Evolutionary conservation across 1,140 invertebrate genomes (phyloP).

Genomic region (Hylyphantes graminicola): DNA sequence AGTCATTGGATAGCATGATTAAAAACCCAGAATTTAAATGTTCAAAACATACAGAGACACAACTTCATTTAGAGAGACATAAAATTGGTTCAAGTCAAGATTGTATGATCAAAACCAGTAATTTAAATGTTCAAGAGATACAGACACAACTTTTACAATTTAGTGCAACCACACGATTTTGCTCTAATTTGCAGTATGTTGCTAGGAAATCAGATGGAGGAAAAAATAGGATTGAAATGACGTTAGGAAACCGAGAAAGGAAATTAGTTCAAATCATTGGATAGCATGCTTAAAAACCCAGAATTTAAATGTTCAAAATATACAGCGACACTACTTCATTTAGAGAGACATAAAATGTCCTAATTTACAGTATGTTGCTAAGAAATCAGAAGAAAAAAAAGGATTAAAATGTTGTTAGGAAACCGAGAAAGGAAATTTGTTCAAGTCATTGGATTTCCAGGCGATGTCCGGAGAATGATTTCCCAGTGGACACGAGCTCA

Average conservation of each 20-base stretch:
- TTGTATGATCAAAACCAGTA: too few species aligned
- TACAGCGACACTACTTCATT: too few species aligned
- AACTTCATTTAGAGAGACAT: too few species aligned
- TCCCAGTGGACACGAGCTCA: neutral
- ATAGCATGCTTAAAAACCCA: constrained; percentile 15
- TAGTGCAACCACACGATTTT: too few species aligned
- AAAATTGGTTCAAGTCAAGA: too few species aligned
- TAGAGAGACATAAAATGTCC: too few species aligned
- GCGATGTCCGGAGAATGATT: constrained; percentile 33
- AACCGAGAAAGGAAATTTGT: constrained; percentile 35
- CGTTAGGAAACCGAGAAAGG: constrained; percentile 27
- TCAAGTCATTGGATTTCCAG: constrained; percentile 33
- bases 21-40: constrained; percentile 14
- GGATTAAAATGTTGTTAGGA: constrained; percentile 36
- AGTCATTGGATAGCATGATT: constrained; percentile 23
- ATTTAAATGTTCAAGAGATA: too few species aligned
- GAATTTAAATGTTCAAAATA: too few species aligned
- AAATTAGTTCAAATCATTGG: constrained; percentile 35
- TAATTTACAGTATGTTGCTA: too few species aligned
- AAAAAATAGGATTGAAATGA: constrained; percentile 14
- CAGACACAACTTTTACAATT: too few species aligned
- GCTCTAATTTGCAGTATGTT: too few species aligned
- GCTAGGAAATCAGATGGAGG: neutral
- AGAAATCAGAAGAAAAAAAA: constrained; percentile 15
- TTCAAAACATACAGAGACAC: too few species aligned